Conservation (phyloP, 2,797 vertebrate species). For the Premnoplex brunnescens region DNA sequence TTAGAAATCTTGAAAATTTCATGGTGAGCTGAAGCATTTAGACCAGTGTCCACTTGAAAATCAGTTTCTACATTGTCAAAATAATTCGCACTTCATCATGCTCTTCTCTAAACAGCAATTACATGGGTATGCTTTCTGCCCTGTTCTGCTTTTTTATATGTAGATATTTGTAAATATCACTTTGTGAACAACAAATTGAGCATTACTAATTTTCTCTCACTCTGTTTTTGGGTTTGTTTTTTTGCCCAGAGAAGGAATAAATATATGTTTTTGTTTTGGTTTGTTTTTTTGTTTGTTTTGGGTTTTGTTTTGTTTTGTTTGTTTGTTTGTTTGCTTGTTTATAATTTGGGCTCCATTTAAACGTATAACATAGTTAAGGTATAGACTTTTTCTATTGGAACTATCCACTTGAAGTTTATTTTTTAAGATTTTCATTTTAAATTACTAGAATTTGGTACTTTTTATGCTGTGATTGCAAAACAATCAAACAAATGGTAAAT, state of each 20-base stretch:
- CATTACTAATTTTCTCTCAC: rapidly evolving
- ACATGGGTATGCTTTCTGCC: neutral
- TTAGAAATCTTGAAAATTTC: neutral
- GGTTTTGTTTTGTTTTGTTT: too few relatives aligned
- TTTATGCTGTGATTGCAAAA: neutral
- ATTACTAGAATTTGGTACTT: neutral
- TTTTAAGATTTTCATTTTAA: neutral
- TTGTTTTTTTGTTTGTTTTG: too few relatives aligned
- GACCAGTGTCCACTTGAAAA: neutral
- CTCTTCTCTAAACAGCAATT: neutral
- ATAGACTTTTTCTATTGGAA: neutral
- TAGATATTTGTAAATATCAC: neutral
- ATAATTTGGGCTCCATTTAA: neutral
- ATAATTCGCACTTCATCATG: neutral
- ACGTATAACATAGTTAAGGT: neutral
- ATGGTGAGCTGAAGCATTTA: neutral
- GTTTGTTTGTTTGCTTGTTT: neutral
- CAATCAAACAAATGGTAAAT: neutral
- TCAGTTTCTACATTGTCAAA: neutral
- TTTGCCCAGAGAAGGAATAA: rapidly evolving
- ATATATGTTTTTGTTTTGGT: too few relatives aligned
- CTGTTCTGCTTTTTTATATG: neutral
- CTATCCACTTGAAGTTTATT: neutral
- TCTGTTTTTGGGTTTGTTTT: too few relatives aligned
- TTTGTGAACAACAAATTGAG: neutral